Base-by-base conservation (phyloP, 2,888 invertebrate species). In the Tetramorium bicarinatum region DNA sequence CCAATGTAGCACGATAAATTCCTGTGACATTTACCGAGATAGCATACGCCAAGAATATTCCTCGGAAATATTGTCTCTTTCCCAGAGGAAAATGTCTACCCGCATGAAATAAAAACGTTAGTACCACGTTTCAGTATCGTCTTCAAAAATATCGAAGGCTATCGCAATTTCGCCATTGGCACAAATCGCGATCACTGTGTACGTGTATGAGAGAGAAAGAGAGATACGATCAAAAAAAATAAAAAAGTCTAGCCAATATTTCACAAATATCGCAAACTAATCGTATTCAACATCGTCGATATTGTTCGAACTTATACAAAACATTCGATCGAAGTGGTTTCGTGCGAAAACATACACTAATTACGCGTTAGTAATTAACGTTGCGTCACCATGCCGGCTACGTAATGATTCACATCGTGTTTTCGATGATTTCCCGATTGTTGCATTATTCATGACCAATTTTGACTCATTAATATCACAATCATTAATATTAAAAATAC, bases 321-420 rank as follows among this genome's bases (percentile, higher is more conserved):
- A 87, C 82, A 85, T 86, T 85, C 84, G 62, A 84, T 85, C 66
- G 67, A 52, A 25, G 38, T 52, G 25, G 25, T 82, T 80, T 74
- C 80, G 41, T 79, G 29, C 75, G 54, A 72, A 62, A 56, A 54
- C 82, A 41, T 80, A 64, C 66, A 61, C 83, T 85, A 87, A 89
- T 90, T 90, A 87, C 56, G 38, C 52, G 44, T 61, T 85, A 85
- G 83, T 83, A 88, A 88, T 87, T 87, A 88, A 75, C 82, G 74
- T 71, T 64, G 56, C 69, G 7, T 21, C 18, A 56, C 25, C 67
- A 69, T 38, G 29, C 21, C 59, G 41, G 13, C 41, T 41, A 59
- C 56, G 44, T 80, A 71, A 83, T 86, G 47, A 83, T 83, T 83
- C 34, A 41, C 34, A 25, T 18, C 18, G 47, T 49, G n/a, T 0